Conservation (phyloP, 2,113 vertebrate species). For the Okapia johnstoni region DNA sequence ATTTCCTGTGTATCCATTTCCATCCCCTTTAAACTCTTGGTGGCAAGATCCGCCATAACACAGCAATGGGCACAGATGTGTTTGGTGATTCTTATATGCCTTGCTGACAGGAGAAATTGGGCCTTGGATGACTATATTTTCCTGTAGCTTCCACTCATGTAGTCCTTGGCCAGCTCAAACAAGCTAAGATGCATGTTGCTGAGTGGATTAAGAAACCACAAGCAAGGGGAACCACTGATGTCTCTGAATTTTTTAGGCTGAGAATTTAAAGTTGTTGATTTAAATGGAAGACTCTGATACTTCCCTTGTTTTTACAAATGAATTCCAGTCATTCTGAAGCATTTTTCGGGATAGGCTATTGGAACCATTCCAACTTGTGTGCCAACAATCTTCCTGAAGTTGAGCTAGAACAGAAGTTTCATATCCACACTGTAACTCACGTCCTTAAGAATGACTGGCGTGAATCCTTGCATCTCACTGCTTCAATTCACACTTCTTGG, state of each 20-base stretch:
- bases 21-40: neutral
- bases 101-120: neutral
- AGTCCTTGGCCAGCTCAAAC: neutral
- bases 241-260: neutral
- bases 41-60: neutral
- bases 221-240: neutral
- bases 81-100: neutral
- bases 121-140: neutral
- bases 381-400: neutral
- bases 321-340: neutral
- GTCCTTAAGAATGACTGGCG: neutral
- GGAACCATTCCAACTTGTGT: neutral
- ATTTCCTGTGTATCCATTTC: neutral
- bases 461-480: neutral
- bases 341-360: neutral
- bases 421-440: neutral
- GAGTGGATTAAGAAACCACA: neutral
- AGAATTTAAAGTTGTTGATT: neutral
- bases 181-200: neutral
- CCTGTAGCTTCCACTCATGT: neutral
- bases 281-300: neutral
- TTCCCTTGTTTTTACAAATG: neutral
- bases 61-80: neutral
- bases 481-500: neutral
- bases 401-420: neutral